Evolutionary conservation across 2,888 invertebrate genomes (phyloP).

Genomic region (Rotaria macrura): DNA sequence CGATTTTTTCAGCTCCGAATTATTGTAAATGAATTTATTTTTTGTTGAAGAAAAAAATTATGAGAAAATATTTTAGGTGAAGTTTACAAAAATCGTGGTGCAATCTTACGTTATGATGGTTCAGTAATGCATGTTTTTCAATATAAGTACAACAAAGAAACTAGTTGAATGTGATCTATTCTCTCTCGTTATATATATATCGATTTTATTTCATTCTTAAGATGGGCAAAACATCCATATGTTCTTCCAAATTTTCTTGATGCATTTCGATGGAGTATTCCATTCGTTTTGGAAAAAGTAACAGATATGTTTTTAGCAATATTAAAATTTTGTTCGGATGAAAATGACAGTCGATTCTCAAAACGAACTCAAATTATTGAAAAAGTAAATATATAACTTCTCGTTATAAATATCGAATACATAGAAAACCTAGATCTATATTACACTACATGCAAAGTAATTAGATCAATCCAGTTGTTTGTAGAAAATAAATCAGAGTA

Average conservation of each 20-base stretch:
- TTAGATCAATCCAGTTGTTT: too few relatives aligned
- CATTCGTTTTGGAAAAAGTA: conserved; percentile 62
- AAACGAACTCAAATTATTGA: neutral
- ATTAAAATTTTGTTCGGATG: conserved; percentile 23
- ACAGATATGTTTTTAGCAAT: neutral
- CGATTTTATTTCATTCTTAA: neutral
- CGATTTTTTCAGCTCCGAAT: conserved; percentile 98
- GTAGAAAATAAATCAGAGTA: too few relatives aligned
- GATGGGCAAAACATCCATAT: conserved; percentile 78
- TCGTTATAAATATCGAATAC: too few relatives aligned
- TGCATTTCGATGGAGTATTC: conserved; percentile 99
- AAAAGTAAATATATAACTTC: neutral
- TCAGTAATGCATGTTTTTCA: conserved; percentile 99
- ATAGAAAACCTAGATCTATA: too few relatives aligned
- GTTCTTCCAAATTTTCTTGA: conserved; percentile 99
- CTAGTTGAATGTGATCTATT: too few relatives aligned
- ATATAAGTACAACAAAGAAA: conserved; percentile 73
- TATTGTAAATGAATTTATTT: conserved; percentile 58
- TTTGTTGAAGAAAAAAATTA: neutral
- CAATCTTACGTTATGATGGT: conserved; percentile 99
- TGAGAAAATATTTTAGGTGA: conserved; percentile 60
- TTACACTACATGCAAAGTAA: too few relatives aligned
- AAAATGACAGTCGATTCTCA: neutral
- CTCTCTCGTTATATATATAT: too few relatives aligned
- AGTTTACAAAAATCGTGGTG: conserved; percentile 99